A percentile compares a stretch with the other conserved stretches of the same genome.
Conservation (phyloP, 2,888 invertebrate genomes). For the Chrysolina haemoptera region DNA sequence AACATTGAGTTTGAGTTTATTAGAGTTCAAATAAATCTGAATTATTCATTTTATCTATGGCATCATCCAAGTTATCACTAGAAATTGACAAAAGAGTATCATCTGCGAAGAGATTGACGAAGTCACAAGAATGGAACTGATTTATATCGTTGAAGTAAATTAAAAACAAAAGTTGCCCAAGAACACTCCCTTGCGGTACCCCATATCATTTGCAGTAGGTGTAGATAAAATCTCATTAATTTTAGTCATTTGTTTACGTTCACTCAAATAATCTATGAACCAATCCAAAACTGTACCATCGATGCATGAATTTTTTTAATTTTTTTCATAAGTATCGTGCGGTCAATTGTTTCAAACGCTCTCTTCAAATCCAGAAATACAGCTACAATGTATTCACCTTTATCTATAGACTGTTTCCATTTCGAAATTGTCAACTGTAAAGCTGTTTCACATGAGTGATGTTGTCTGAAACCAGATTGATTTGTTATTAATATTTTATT, state of each 20-base stretch:
- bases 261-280: constrained; percentile 19
- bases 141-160: too few species aligned
- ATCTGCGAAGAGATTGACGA: too few species aligned
- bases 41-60: too few species aligned
- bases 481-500: constrained; percentile 25
- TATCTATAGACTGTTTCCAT: constrained; percentile 29
- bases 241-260: constrained; percentile 20
- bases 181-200: constrained; percentile 22
- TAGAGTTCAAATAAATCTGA: too few species aligned
- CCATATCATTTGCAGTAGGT: constrained; percentile 16
- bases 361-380: constrained; percentile 26
- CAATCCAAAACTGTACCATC: constrained; percentile 7
- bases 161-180: constrained; percentile 14
- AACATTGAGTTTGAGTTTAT: too few species aligned
- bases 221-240: constrained; percentile 15
- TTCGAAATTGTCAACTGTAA: constrained; percentile 27
- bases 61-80: too few species aligned
- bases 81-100: too few species aligned
- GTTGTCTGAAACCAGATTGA: too few species aligned
- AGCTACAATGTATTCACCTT: constrained; percentile 28
- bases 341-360: constrained; percentile 30
- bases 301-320: constrained; percentile 8
- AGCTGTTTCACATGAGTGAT: constrained; percentile 30
- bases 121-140: too few species aligned
- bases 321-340: constrained; percentile 11